Evolutionary conservation across 2,113 vertebrate genomes (phyloP).

Genomic region (human): GRCh38 chr4:22325501-22326000

Average conservation of each 20-base stretch:
- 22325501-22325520: conserved; percentile 7
- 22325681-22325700: not conserved
- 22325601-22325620: not conserved
- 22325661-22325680: not conserved
- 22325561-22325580: not conserved
- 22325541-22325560: not conserved
- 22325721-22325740: not conserved
- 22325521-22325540: not conserved
- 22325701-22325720: not conserved
- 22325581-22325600: not conserved
- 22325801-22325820: not conserved
- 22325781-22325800: not conserved
- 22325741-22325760: not conserved
- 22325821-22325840: not conserved
- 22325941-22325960: not conserved
- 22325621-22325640: not conserved
- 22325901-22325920: not conserved
- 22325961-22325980: not conserved
- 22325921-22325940: not conserved
- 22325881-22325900: not conserved
- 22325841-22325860: not conserved
- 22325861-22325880: not conserved
- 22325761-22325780: not conserved
- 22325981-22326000: not conserved
- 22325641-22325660: not conserved